Base-by-base conservation (phyloP, 2,888 invertebrate genomes). In the Pristionchus exspectatus region DNA sequence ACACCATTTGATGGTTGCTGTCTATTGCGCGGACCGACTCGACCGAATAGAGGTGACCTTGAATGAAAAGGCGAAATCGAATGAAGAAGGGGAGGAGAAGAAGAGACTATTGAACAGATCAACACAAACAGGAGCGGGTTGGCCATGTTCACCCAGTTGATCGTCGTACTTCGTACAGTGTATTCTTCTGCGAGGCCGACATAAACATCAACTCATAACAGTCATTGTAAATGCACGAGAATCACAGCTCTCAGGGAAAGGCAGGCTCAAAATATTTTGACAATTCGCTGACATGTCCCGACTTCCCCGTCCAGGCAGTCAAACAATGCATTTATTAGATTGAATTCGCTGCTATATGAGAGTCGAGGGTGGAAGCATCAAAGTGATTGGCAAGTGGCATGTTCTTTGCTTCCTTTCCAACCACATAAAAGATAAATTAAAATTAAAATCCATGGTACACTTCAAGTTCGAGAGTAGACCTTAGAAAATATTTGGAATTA, bases 311-410 rank as follows among this genome's bases (percentile, higher is more conserved):
- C 10, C 81, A 54, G 74, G 30, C 81, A 81, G 54, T 81, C 81
- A 81, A 81, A 81, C 81, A 81, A 81, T 81, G 81, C 81, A 81
- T 81, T 81, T 81, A 81, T 81, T 81, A 81, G 24, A 81, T 81
- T 81, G 81, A 81, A 54, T 50, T 33, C n/a, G 50, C 50, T 9
- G 81, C 44, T 44, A 24, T 44, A 38, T 24, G 27, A 16, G 12
- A 44, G 74, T 16, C 1, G 74, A 54, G 50, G 38, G 38, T 12
- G 81, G 50, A 21, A 77, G 81, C 72, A 33, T 72, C 16, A 72
- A n/a, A n/a, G 50, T 81, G 81, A 81, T 81, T 81, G 81, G 59
- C 84, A 84, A 14, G 81, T 81, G 81, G 50, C 81, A 81, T 16
- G 27, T 38, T 7, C 74, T 30, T 4, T 21, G n/a, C 81, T 50